phyloP scores from a whole-genome alignment of 2,797 vertebrate genomes.

The Eulemur albifrons region DNA sequence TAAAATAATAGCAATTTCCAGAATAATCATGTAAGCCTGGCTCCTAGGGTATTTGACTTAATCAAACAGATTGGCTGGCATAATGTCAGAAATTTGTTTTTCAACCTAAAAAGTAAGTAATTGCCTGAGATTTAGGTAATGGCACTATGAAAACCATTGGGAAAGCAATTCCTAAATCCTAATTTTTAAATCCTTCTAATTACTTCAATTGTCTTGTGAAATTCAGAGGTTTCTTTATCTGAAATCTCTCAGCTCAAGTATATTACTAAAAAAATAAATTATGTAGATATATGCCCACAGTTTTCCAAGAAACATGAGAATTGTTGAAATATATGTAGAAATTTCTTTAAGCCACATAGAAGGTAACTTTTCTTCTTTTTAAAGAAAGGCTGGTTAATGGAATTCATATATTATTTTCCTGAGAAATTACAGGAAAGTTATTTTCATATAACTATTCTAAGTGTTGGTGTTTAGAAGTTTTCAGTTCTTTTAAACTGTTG shows the following conservation, averaged over 20 bases:
- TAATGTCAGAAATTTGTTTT: constrained; percentile 64
- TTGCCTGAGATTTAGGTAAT: constrained; percentile 6
- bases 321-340: constrained; percentile 4
- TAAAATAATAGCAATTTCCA: constrained; percentile 42
- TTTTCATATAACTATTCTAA: constrained; percentile 52
- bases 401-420: constrained; percentile 40
- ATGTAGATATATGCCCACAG: not conserved
- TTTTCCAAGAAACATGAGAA: constrained; percentile 41
- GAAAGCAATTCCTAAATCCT: not conserved
- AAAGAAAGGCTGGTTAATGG: constrained; percentile 28
- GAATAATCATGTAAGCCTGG: constrained; percentile 55
- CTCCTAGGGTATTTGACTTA: constrained; percentile 57
- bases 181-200: not conserved
- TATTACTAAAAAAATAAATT: constrained; percentile 16
- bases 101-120: constrained; percentile 57
- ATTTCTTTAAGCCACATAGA: constrained; percentile 15
- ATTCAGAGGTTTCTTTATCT: constrained; percentile 4
- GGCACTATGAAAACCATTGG: not conserved
- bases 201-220: constrained; percentile 16
- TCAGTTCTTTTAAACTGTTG: not conserved
- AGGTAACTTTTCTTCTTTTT: not conserved
- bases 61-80: constrained; percentile 62
- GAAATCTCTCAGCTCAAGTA: constrained; percentile 15
- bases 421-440: constrained; percentile 57
- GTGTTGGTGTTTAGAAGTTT: not conserved